phyloP scores from a whole-genome alignment of 2,113 vertebrate genomes.

The Vulpes vulpes region DNA sequence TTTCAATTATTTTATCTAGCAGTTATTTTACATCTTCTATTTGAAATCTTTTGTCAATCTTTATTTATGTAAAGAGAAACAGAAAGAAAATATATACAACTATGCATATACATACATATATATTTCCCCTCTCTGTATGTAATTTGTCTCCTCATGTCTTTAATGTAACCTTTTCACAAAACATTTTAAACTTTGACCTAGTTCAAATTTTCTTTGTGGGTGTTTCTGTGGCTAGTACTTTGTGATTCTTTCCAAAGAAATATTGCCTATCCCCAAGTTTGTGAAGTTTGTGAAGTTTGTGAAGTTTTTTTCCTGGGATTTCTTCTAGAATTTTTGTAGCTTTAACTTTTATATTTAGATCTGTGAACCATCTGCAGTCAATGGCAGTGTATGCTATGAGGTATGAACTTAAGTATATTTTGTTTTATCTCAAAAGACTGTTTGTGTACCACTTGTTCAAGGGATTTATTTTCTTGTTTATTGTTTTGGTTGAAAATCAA shows the following conservation, averaged over 20 bases:
- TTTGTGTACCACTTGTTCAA: background rate
- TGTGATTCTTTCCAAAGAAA: background rate
- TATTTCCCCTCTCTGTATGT: background rate
- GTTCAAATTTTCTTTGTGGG: background rate
- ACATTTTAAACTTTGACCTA: background rate
- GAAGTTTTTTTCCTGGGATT: background rate
- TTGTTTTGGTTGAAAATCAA: background rate
- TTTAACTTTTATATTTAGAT: background rate
- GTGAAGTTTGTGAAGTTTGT: background rate
- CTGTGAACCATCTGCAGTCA: background rate
- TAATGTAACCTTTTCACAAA: background rate
- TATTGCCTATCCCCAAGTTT: background rate
- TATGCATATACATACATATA: background rate
- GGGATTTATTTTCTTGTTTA: background rate
- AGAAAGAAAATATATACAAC: background rate
- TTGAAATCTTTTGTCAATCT: background rate
- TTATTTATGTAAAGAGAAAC: background rate
- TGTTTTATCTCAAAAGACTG: background rate
- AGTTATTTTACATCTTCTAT: background rate
- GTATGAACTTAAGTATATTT: background rate
- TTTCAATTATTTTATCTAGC: background rate
- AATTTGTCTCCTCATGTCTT: background rate
- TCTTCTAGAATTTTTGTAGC: background rate
- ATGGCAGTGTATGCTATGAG: background rate
- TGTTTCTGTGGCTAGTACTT: background rate